phyloP scores from a whole-genome alignment of 2,888 invertebrate genomes.

The Brenthis daphne region DNA sequence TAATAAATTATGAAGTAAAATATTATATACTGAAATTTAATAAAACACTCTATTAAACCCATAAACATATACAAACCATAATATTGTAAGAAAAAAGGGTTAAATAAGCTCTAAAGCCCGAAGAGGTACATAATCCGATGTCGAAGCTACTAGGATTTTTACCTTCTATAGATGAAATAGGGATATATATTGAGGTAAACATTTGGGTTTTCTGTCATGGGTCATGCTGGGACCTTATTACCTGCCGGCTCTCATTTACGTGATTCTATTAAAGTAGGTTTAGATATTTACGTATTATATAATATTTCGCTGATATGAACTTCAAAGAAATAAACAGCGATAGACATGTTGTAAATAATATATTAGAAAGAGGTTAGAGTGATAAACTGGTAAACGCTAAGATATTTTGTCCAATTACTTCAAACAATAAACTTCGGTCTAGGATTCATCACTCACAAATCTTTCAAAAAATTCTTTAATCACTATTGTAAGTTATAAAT shows the following conservation, averaged over 20 bases:
- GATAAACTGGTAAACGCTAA: no score
- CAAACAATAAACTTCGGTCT: no score
- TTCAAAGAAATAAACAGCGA: no score
- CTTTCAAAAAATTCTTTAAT: no score
- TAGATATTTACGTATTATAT: not conserved
- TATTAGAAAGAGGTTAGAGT: no score
- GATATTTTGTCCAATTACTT: no score
- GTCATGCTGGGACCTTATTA: conserved; percentile 7
- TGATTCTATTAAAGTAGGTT: not conserved
- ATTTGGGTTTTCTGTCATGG: conserved; percentile 15
- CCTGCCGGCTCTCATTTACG: not conserved
- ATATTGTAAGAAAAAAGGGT: conserved; percentile 11
- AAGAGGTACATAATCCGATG: conserved; percentile 13
- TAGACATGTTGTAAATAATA: no score
- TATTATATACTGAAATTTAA: not conserved
- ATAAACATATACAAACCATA: conserved; percentile 4
- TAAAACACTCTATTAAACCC: not conserved
- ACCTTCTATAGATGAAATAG: conserved; percentile 13
- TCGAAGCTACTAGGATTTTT: conserved; percentile 13
- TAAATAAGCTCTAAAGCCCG: conserved; percentile 7
- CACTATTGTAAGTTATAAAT: no score
- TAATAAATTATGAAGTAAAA: no score
- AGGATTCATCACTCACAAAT: no score
- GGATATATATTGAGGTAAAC: conserved; percentile 15
- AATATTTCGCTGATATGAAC: not conserved